Conservation (phyloP, 2,113 vertebrate genomes). For the Nyctibius bracteatus region DNA sequence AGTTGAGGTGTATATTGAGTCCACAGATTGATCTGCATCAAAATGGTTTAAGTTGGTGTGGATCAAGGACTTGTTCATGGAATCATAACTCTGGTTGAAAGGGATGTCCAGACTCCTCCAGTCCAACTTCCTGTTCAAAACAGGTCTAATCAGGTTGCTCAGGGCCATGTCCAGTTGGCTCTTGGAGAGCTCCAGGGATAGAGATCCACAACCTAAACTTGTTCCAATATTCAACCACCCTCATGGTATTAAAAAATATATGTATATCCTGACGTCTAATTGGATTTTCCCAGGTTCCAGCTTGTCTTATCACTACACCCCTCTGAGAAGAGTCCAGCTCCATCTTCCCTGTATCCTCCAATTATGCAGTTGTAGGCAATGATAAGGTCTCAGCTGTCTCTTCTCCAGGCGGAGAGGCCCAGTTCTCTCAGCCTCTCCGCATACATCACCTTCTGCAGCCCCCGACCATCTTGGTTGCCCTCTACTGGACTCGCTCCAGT, state of each 20-base stretch:
- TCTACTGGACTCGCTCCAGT: background rate
- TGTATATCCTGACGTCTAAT: background rate
- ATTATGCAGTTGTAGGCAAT: background rate
- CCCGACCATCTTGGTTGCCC: background rate
- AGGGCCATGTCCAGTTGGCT: background rate
- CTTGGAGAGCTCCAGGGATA: background rate
- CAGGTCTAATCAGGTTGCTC: background rate
- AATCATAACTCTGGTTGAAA: fast-evolving
- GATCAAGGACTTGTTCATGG: background rate
- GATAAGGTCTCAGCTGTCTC: background rate
- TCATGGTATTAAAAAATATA: background rate
- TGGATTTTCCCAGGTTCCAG: background rate
- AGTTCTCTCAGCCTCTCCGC: background rate
- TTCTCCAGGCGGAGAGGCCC: background rate
- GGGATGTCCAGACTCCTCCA: background rate
- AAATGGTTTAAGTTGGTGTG: background rate
- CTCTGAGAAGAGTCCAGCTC: background rate
- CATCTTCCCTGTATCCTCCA: background rate
- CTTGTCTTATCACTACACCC: background rate
- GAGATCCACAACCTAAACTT: background rate
- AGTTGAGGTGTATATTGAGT: background rate
- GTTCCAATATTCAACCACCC: background rate
- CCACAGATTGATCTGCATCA: background rate
- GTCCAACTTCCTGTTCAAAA: background rate
- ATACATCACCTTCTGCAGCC: background rate